Evolutionary conservation across 2,797 vertebrate species (phyloP).

Genomic region (Tenualosa ilisha): DNA sequence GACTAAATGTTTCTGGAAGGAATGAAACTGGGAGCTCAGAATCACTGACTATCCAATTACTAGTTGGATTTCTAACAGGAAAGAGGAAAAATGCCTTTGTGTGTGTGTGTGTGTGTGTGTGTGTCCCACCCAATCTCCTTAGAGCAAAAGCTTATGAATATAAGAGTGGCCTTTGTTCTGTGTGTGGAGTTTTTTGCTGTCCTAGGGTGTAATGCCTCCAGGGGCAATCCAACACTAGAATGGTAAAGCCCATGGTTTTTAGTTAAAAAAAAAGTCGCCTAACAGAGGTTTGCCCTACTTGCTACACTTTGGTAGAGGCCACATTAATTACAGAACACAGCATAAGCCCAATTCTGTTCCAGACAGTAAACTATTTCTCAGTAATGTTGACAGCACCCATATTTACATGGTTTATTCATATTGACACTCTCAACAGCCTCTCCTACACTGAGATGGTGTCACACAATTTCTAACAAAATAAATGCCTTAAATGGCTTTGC

Average conservation of each 20-base stretch:
- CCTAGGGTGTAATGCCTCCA: slow-evolving; percentile 32
- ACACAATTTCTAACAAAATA: background rate
- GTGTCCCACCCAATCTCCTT: slow-evolving; percentile 50
- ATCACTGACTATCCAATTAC: slow-evolving; percentile 60
- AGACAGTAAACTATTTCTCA: background rate
- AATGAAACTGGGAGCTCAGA: slow-evolving; percentile 56
- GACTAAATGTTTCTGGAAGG: slow-evolving; percentile 43
- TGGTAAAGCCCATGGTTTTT: background rate
- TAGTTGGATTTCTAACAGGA: slow-evolving; percentile 58
- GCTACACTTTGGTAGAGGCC: background rate
- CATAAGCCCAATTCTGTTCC: background rate
- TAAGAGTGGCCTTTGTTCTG: slow-evolving; percentile 67
- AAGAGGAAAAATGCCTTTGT: slow-evolving; percentile 39
- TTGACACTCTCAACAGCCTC: background rate
- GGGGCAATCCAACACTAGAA: slow-evolving; percentile 29
- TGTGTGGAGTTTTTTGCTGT: slow-evolving; percentile 69
- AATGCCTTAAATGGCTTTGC: background rate
- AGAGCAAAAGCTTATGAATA: slow-evolving; percentile 49
- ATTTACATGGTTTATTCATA: background rate
- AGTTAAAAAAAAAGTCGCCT: background rate
- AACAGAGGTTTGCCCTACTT: background rate
- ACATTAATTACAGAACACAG: background rate
- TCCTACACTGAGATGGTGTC: background rate
- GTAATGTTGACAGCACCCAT: slow-evolving; percentile 18
- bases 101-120: slow-evolving; percentile 29